Conservation (phyloP, 1,140 invertebrate genomes). For the Panonychus citri region DNA sequence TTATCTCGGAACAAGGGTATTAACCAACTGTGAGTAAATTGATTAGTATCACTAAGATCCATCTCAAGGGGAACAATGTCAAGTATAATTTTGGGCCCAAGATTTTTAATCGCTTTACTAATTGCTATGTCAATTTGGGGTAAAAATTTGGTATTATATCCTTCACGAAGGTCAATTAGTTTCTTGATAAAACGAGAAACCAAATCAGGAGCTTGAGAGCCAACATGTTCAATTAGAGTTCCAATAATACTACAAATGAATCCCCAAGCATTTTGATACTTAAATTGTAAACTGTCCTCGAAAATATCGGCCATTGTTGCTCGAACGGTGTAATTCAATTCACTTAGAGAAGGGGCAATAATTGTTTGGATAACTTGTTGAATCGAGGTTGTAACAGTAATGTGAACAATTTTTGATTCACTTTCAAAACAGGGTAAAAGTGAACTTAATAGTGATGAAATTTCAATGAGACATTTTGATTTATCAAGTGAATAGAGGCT, state of each 20-base stretch:
- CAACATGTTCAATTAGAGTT: conserved; percentile 18
- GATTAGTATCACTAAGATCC: conserved; percentile 23
- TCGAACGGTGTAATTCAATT: conserved; percentile 23
- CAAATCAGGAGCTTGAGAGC: neutral
- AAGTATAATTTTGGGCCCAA: conserved; percentile 54
- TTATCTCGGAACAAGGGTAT: conserved; percentile 63
- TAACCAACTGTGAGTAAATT: conserved; percentile 63
- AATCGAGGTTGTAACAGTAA: neutral
- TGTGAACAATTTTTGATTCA: conserved; percentile 21
- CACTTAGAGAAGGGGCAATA: conserved; percentile 23
- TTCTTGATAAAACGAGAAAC: conserved; percentile 29
- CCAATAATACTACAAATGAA: conserved; percentile 37
- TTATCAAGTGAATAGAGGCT: conserved; percentile 32
- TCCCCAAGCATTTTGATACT: conserved; percentile 43
- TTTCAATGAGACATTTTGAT: conserved; percentile 24
- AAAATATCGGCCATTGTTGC: conserved; percentile 28
- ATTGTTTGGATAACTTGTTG: conserved; percentile 35
- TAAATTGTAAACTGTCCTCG: conserved; percentile 37
- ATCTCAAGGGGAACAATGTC: conserved; percentile 42
- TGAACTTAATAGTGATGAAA: conserved; percentile 37
- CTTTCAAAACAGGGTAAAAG: conserved; percentile 41
- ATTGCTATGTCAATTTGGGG: conserved; percentile 54
- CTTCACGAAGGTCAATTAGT: conserved; percentile 48
- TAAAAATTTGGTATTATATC: conserved; percentile 44
- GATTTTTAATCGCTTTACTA: conserved; percentile 46